Evolutionary conservation across 2,888 invertebrate genomes (phyloP).

Genomic region (Dryobotodes eremita): DNA sequence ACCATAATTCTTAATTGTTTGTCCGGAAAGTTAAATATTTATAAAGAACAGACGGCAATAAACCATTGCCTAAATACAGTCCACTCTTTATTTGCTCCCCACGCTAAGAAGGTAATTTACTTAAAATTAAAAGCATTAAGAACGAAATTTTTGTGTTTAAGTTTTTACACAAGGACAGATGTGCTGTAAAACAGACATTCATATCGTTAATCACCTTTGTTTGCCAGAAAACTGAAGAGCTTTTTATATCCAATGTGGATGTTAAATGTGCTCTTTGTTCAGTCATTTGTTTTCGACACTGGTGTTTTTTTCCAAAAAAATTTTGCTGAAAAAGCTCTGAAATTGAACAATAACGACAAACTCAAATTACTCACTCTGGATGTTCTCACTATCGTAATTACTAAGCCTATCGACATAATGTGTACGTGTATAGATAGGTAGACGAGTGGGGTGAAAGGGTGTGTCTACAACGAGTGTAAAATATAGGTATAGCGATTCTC

Average conservation of each 20-base stretch:
- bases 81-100: too few relatives aligned
- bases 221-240: slow-evolving; percentile 12
- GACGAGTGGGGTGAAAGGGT: not conserved
- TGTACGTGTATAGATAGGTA: not conserved
- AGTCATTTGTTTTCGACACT: not conserved
- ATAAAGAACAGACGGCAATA: too few relatives aligned
- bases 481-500: not conserved
- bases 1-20: too few relatives aligned
- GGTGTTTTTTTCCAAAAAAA: too few relatives aligned
- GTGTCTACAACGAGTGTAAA: not conserved
- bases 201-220: slow-evolving; percentile 17
- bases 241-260: not conserved
- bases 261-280: not conserved
- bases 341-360: not conserved
- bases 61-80: too few relatives aligned
- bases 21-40: too few relatives aligned
- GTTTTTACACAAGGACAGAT: slow-evolving; percentile 10
- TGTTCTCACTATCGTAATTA: slow-evolving; percentile 5
- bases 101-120: not conserved
- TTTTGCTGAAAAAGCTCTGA: not conserved
- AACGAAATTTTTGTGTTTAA: not conserved
- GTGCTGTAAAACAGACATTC: slow-evolving; percentile 21
- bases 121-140: not conserved
- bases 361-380: slow-evolving; percentile 1
- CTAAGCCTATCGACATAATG: not conserved